Percentiles rank a stretch among this genome's conserved stretches.
phyloP scores from a whole-genome alignment of 64 coral and sea anemone species.

The Stichodactyla mertensii region DNA sequence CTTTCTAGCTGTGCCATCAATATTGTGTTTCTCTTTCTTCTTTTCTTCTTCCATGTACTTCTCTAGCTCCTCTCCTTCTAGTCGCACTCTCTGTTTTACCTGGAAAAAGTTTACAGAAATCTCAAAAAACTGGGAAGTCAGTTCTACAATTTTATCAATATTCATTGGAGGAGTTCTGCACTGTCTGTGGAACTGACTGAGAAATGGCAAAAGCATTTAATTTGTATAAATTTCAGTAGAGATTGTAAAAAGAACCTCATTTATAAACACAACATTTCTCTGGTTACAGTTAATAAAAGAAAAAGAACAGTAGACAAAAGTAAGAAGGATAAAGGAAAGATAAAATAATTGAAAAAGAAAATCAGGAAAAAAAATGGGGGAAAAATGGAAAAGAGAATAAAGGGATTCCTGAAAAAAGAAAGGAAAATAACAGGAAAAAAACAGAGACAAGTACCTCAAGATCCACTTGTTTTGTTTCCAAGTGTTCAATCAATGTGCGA shows the following conservation, averaged over 20 bases:
- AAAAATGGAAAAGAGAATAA: not conserved
- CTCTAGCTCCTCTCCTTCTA: conserved; percentile 92
- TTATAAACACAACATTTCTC: too few species aligned
- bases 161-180: too few species aligned
- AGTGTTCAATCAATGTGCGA: conserved; percentile 87
- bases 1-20: conserved; percentile 37
- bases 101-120: conserved; percentile 16
- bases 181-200: too few species aligned
- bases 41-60: conserved; percentile 80
- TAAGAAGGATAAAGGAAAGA: too few species aligned
- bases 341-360: not conserved
- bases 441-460: conserved; percentile 65
- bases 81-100: conserved; percentile 74
- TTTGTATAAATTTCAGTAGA: too few species aligned
- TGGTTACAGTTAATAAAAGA: too few species aligned
- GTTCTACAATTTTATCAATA: too few species aligned
- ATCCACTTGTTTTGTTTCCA: conserved; percentile 67
- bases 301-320: too few species aligned
- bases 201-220: too few species aligned
- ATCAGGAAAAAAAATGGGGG: not conserved
- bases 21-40: conserved; percentile 65
- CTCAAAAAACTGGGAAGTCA: too few species aligned
- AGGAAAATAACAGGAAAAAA: not conserved
- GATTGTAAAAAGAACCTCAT: too few species aligned
- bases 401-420: too few species aligned